Conservation (phyloP, 2,888 invertebrate genomes). For the Dicycla oo region DNA sequence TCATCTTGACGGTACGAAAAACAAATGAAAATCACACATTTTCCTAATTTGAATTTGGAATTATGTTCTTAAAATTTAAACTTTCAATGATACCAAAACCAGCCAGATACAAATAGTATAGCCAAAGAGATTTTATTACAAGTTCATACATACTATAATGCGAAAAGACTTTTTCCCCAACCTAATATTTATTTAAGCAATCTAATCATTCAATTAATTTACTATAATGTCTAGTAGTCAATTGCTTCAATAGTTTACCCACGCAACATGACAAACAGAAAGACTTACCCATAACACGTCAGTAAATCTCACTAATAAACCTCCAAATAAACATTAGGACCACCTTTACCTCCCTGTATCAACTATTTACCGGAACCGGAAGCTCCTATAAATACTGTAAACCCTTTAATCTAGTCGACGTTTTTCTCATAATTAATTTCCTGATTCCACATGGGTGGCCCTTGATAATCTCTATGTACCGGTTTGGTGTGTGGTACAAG, state of each 20-base stretch:
- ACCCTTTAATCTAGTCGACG: constrained; percentile 80
- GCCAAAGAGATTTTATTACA: too few relatives aligned
- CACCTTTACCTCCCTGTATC: constrained; percentile 44
- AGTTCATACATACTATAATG: too few relatives aligned
- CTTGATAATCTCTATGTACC: constrained; percentile 79
- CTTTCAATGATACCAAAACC: too few relatives aligned
- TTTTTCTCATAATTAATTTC: constrained; percentile 87
- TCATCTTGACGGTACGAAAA: too few relatives aligned
- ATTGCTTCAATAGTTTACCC: not conserved
- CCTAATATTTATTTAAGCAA: too few relatives aligned
- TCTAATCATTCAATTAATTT: too few relatives aligned
- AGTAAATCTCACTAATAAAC: constrained; percentile 2
- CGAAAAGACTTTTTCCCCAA: too few relatives aligned
- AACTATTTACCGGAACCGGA: constrained; percentile 61
- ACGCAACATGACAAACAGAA: not conserved
- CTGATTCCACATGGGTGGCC: constrained; percentile 77
- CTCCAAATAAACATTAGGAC: constrained; percentile 35
- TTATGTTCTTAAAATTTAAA: too few relatives aligned
- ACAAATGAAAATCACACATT: too few relatives aligned
- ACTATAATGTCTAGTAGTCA: too few relatives aligned
- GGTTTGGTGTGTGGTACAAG: constrained; percentile 62
- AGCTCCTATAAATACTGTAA: constrained; percentile 72
- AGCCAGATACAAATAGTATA: too few relatives aligned
- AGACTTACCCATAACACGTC: not conserved
- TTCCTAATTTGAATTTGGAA: too few relatives aligned